Percentiles rank a stretch among this genome's conserved stretches.
phyloP scores from a whole-genome alignment of 92 coral and sea anemone species.

The Umimayanthus chanpuru region DNA sequence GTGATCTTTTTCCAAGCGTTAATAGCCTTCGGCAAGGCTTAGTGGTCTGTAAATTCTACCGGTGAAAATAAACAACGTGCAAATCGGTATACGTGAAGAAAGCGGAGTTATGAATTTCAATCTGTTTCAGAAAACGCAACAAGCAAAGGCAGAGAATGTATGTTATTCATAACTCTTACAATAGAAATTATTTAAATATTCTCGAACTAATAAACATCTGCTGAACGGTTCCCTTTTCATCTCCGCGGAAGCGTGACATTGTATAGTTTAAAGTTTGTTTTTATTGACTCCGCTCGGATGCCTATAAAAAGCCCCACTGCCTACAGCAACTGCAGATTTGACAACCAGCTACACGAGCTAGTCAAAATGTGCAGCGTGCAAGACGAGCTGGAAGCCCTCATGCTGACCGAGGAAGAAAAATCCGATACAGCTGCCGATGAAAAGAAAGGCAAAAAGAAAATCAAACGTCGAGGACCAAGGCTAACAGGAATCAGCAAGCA shows the following conservation, averaged over 20 bases:
- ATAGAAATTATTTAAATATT: constrained; percentile 40
- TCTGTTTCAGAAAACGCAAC: constrained; percentile 39
- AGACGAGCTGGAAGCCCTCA: constrained; percentile 40
- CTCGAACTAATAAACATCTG: constrained; percentile 45
- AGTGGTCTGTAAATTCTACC: constrained; percentile 35
- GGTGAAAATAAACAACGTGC: constrained; percentile 22
- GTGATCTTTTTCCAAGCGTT: constrained; percentile 9
- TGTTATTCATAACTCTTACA: constrained; percentile 28
- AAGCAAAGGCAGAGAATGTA: constrained; percentile 34
- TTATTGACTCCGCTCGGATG: constrained; percentile 42
- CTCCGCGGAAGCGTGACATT: constrained; percentile 48
- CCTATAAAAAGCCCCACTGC: constrained; percentile 48
- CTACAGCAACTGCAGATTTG: constrained; percentile 46
- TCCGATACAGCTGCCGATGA: constrained; percentile 40
- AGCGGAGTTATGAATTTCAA: constrained; percentile 31
- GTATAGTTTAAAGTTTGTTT: constrained; percentile 42
- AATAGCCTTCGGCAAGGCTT: constrained; percentile 48
- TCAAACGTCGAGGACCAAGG: constrained; percentile 82
- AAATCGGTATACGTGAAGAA: constrained; percentile 18
- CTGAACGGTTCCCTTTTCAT: constrained; percentile 41
- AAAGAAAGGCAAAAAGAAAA: constrained; percentile 67
- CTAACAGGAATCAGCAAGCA: constrained; percentile 89
- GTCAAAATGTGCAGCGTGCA: constrained; percentile 43
- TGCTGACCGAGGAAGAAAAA: constrained; percentile 42
- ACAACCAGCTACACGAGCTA: constrained; percentile 10